A percentile compares a stretch with the other conserved stretches of the same genome.
Evolutionary conservation across 2,797 vertebrate genomes (phyloP).

Genomic region (Hippoglossus hippoglossus): DNA sequence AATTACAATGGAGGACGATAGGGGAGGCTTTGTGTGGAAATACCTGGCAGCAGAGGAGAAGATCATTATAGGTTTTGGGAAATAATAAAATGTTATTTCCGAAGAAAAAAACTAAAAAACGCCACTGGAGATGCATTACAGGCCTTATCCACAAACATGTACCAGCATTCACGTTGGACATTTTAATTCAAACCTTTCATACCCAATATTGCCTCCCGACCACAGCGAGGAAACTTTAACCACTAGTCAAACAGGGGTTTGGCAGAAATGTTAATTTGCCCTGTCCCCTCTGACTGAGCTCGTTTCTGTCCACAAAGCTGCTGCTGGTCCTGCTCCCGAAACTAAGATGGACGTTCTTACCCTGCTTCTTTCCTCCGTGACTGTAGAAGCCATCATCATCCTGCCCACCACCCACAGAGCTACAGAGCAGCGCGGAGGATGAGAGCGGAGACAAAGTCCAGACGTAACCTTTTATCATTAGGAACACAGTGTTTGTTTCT

Average conservation of each 20-base stretch:
- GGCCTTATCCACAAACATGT: slow-evolving; percentile 46
- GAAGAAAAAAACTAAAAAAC: slow-evolving; percentile 37
- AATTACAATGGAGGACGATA: slow-evolving; percentile 55
- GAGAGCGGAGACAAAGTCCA: slow-evolving; percentile 30
- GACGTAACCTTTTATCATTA: slow-evolving; percentile 27
- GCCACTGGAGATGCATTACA: slow-evolving; percentile 48
- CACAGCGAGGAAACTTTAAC: slow-evolving; percentile 65
- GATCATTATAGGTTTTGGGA: slow-evolving; percentile 50
- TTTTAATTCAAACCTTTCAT: slow-evolving; percentile 67
- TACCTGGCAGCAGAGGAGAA: slow-evolving; percentile 38
- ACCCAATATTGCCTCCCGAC: slow-evolving; percentile 52
- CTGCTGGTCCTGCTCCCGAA: slow-evolving; percentile 38
- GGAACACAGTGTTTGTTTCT: slow-evolving; percentile 26
- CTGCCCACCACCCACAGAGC: slow-evolving; percentile 33
- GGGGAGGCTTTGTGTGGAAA: slow-evolving; percentile 48
- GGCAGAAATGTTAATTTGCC: slow-evolving; percentile 57
- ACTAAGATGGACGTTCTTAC: slow-evolving; percentile 36
- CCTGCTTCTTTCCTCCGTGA: slow-evolving; percentile 38
- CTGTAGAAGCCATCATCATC: slow-evolving; percentile 64
- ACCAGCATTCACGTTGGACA: slow-evolving; percentile 40
- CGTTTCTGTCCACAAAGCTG: slow-evolving; percentile 46
- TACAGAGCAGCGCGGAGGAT: slow-evolving; percentile 23
- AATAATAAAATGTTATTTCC: slow-evolving; percentile 69
- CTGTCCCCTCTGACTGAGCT: slow-evolving; percentile 47
- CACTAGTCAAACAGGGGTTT: slow-evolving; percentile 61